Evolutionary conservation across 2,888 invertebrate species (phyloP), one percentile per base, ranked within the genome.

Genomic region (Aproaerema taeniolella): DNA sequence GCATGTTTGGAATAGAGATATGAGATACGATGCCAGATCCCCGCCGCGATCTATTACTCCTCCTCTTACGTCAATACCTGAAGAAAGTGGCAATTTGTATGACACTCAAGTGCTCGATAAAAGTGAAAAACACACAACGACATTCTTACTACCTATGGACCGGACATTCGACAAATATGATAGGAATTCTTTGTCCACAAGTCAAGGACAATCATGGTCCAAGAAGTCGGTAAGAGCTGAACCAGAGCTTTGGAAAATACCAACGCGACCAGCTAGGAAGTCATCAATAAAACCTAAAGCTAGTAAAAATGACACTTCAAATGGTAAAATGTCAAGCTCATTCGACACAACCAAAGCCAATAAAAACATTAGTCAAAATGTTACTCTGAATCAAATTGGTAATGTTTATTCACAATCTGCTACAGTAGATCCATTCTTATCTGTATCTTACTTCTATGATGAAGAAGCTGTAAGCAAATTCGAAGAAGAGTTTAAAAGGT

Each of bases 401-500:
- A 81, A 85, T 58, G 74, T 83, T 12, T 86, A 87, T 51, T 79
- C 83, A 2, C 81, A 85, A 43, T 79, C 88, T 0, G 65, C 81
- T 8, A 91, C 90, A 1, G 77, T 88, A 4, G 92, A 93, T 74
- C 93, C 93, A 2, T 93, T 93, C 54, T 64, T 90, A 25, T 89
- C 90, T 0, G 81, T 89, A 0, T 89, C 90, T 0, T 88, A 92
- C 60, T 92, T 90, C 58, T 89, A 91, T 50, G 91, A 93, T 55
- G 90, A 91, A 46, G 82, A 87, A 50, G 91, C 92, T 58, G 87
- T 95, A 1, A 88, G 89, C 31, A 88, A 89, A 42, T 92, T 94
- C 65, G 92, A 93, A 69, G 76, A 64, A 0, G 90, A 92, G 57
- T 92, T 94, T 43, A 92, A 90, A 59, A 92, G 92, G 52, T 95